Conservation (phyloP, 2,797 vertebrate species). For the Myotis myotis region DNA sequence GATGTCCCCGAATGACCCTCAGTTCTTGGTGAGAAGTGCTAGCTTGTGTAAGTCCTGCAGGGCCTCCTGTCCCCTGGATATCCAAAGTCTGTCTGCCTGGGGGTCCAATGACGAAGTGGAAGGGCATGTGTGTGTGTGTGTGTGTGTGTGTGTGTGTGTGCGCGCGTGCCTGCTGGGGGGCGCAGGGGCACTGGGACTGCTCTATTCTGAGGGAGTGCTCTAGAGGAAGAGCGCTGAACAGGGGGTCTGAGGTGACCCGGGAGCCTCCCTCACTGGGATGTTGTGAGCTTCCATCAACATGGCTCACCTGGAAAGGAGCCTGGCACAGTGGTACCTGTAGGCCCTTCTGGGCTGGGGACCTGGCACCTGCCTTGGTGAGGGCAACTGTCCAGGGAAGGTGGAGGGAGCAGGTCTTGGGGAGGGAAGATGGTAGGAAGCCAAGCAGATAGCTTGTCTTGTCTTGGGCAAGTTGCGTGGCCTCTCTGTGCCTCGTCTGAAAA, state of each 20-base stretch:
- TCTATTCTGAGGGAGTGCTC: neutral
- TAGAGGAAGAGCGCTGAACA: neutral
- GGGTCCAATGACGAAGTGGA: neutral
- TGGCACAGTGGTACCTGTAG: too few species aligned
- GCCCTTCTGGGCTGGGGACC: neutral
- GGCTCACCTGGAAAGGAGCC: neutral
- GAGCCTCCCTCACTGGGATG: neutral
- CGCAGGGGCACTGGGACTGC: too few species aligned
- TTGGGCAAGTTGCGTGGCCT: neutral
- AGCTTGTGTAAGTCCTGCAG: constrained; percentile 14
- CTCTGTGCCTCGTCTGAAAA: neutral
- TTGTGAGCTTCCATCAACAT: neutral
- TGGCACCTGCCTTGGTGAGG: neutral
- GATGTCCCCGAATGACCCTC: constrained; percentile 56
- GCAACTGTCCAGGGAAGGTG: rapidly evolving
- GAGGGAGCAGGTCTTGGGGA: neutral
- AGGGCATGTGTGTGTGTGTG: neutral
- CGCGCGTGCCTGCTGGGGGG: too few species aligned
- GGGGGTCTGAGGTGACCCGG: neutral
- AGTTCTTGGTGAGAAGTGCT: constrained; percentile 55
- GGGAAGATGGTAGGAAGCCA: neutral
- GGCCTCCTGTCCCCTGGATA: neutral
- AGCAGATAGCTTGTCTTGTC: neutral
- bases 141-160: neutral
- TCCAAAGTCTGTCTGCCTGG: neutral